Base-by-base conservation (phyloP, 2,113 vertebrate species). In the Anarrhichthys ocellatus region DNA sequence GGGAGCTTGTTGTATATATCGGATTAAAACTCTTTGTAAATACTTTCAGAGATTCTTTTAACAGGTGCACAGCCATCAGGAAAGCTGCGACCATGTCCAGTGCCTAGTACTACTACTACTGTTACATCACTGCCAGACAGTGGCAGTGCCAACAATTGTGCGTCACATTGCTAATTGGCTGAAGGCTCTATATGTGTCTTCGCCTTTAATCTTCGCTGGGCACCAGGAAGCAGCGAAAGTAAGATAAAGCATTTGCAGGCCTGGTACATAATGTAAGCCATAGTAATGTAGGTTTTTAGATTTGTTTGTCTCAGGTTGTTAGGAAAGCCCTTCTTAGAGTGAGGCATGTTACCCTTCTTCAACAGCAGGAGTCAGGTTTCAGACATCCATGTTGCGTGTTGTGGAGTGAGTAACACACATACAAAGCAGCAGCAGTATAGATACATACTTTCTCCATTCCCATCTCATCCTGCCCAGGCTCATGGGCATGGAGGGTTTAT, bases 351-450 rank as follows among this genome's bases (percentile, higher is more conserved):
- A 38, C 29, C 68, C 68, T 44, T 14, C 14, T 77, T n/a, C 44
- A 80, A 80, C 88, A 90, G 85, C 66, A 89, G 90, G 81, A 71
- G 87, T 87, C 87, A 86, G 78, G 84, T 63, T 90, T 89, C 6
- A 74, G 6, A 64, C 80, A 73, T 7, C 10, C 32, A 32, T 2
- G 22, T 2, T 63, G 17, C 22, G 8, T 32, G 15, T 40, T 61
- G 48, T 32, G 9, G 9, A 62, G 32, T 17, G 17, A 44, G 5
- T 32, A 20, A 24, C 8, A 72, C 38, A 75, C 24, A 38, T 5
- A 29, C 9, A 66, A 59, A 40, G 68, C 58, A 63, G 29, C 22
- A 40, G 29, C 22, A 40, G 32, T 56, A 32, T 38, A 13, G 15
- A 14, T 17, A 15, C 14, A 76, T 38, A 9, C 1, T 17, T 68